Base-by-base conservation (phyloP, 1,140 invertebrate species). In the Campoletis sonorensis region DNA sequence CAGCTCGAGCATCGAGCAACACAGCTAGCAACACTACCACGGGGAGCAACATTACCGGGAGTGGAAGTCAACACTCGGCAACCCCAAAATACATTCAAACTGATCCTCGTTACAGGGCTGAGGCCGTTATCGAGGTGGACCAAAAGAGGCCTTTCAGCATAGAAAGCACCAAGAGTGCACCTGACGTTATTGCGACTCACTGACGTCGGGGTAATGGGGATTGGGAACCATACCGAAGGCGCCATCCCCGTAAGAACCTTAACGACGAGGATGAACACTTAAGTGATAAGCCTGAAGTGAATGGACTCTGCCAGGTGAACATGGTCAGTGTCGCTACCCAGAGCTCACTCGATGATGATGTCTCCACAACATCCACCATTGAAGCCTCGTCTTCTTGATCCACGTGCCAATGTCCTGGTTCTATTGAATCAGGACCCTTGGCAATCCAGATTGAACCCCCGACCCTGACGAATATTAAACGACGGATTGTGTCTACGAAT, bases 171-270 rank as follows among this genome's bases (percentile, higher is more conserved):
- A 96, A 97, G 88, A 97, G 96, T 67, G 96, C 96, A 1, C 96
- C 96, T 23, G 97, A 98, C 88, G 96, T 97, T 76, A 97, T 97
- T 85, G 95, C 96, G 85, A 96, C 95, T 21, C 95, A 96, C 94
- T 96, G 95, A 96, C 94, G 93, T 87, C 89, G 91, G 88, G 89
- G 85, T 82, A 87, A 84, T 85, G 90, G 88, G 88, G 90, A 93
- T 88, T 94, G 93, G 93, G 93, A 94, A 87, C 93, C 93, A 45
- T 94, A 94, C 86, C 92, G 91, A 82, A 89, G 93, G 86, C 91
- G 94, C 84, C 91, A 93, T 89, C 93, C 93, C 85, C 93, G 92
- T 88, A 91, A 91, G 71, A 87, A 80, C 33, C 79, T 49, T 13
- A 15, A 64, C 23, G 58, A 26, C 30, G 23, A 10, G 40, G 76